Base-by-base conservation (phyloP, 2,113 vertebrate genomes). In the Myxocyprinus asiaticus region DNA sequence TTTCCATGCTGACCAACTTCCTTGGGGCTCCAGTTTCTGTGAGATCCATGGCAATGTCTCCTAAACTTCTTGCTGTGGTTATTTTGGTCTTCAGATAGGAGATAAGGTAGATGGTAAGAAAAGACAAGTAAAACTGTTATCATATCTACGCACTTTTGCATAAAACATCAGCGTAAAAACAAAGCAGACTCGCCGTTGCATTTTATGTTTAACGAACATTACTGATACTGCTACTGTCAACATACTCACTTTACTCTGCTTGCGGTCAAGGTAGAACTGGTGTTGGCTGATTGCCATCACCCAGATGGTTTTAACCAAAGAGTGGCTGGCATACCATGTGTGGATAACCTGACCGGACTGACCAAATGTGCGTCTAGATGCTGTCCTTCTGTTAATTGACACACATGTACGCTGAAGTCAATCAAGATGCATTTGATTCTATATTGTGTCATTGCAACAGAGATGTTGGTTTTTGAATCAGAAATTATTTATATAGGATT, bases 281-380 rank as follows among this genome's bases (percentile, higher is more conserved):
- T 99, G 97, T 81, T 99, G 97, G 92, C 98, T 98, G 87, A 99
- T 98, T 84, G 98, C 97, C 97, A 99, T 99, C 81, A 93, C 95
- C 98, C 97, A 99, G 92, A 99, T 98, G 93, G 96, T 98, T 83
- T 98, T 99, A 93, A 99, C 99, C 90, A 99, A 92, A 83, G 96
- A 96, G 64, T 97, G 95, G 92, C 94, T 97, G 79, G 97, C 98
- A 96, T 99, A 99, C 98, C 98, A 99, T 0, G 97, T 93, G 82
- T 98, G 95, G 80, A 99, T 97, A 62, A 96, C 94, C 80, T 98
- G 92, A 56, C 95, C 94, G 0, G 94, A 93, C 88, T 99, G 98
- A 64, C 97, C 96, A 82, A 99, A 98, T 1, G 96, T 96, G 76
- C 95, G 93, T 88, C 95, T 95, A 0, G 95, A 96, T 68, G 95